These are phyloP conservation scores for Styela clava DNA, from an alignment of 23 tunicate species.

Conservation along the genomic window DNA sequence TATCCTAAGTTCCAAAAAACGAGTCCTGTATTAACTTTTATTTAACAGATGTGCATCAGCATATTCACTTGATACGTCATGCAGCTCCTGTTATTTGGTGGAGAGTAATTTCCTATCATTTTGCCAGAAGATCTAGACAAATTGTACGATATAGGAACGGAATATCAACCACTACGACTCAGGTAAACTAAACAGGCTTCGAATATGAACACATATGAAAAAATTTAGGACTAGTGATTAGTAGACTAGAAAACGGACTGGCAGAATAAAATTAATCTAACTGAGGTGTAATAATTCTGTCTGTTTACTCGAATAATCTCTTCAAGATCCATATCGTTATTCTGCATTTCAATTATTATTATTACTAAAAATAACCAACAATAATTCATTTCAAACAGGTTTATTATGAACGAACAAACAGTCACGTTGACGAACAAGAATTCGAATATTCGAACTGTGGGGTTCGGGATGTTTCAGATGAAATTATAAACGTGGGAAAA, in stretches of 20 bases:
- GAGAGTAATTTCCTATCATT: conserved; percentile 4
- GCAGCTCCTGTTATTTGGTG: conserved; percentile 7
- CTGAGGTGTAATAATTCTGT: too few species aligned
- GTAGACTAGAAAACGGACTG: too few species aligned
- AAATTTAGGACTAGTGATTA: neutral
- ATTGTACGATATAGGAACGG: conserved; percentile 6
- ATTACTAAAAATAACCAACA: too few species aligned
- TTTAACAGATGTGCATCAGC: neutral
- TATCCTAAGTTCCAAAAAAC: too few species aligned
- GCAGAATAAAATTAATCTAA: too few species aligned
- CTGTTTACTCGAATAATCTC: too few species aligned
- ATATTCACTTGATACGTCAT: neutral
- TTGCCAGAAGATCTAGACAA: conserved; percentile 4
- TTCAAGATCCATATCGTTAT: too few species aligned
- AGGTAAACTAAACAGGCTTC: too few species aligned
- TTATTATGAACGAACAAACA: conserved; percentile 7
- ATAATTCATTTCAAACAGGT: neutral
- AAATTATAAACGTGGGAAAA: neutral
- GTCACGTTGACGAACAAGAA: conserved; percentile 16
- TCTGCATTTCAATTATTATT: too few species aligned
- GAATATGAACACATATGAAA: neutral
- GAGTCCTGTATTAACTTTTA: too few species aligned
- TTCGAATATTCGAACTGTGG: conserved; percentile 5
- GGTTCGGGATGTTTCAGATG: neutral
- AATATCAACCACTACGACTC: neutral